These are phyloP conservation scores for Heliocidaris tuberculata DNA, from an alignment of 35 echinoderm and acorn worm species.

Conservation along the genomic window DNA sequence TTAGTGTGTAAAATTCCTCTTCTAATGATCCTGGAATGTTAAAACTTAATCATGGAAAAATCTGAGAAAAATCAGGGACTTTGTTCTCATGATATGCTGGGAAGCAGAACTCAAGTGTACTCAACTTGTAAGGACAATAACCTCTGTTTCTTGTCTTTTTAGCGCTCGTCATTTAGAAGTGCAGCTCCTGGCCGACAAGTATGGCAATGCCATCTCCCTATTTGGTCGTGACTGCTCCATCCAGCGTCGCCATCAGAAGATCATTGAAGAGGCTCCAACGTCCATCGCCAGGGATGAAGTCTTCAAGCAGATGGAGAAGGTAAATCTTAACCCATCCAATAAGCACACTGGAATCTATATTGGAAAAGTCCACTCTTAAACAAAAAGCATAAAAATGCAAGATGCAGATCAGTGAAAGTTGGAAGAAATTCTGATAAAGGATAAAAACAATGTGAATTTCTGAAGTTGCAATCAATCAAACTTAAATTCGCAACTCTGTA, in stretches of 20 bases:
- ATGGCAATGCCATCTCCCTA: constrained; percentile 93
- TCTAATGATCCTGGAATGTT: no score
- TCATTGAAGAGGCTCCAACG: constrained; percentile 93
- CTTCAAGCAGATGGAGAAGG: constrained; percentile 93
- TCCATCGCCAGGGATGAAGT: constrained; percentile 70
- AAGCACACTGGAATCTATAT: background rate
- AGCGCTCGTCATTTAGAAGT: constrained; percentile 94
- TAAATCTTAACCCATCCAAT: background rate
- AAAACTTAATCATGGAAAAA: no score
- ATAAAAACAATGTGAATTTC: background rate
- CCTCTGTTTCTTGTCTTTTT: background rate
- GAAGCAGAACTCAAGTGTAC: no score
- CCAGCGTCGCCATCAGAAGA: constrained; percentile 93
- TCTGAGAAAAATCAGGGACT: no score
- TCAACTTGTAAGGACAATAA: no score
- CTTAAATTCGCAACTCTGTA: no score
- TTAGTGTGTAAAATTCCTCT: no score
- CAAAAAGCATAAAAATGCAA: background rate
- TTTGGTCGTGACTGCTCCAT: constrained; percentile 96
- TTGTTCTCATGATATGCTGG: no score
- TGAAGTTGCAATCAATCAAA: no score
- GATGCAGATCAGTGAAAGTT: background rate
- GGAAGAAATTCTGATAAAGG: background rate
- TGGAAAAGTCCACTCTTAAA: background rate
- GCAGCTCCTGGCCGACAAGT: constrained; percentile 85